These are phyloP conservation scores for Crotalus adamanteus DNA, from an alignment of 2,797 vertebrate species.

Conservation along the genomic window DNA sequence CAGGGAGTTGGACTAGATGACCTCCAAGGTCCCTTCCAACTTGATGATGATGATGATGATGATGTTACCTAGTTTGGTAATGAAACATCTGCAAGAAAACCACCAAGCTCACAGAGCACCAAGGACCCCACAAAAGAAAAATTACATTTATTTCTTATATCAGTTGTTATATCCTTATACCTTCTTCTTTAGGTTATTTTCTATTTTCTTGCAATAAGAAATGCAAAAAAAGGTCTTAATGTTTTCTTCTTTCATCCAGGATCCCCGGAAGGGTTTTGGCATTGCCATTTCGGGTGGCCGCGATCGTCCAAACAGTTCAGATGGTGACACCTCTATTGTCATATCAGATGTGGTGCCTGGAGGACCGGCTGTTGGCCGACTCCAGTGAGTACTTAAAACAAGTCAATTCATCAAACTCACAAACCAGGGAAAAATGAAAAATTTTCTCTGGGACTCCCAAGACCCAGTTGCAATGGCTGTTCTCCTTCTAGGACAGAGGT, in stretches of 20 bases:
- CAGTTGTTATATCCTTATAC: background rate
- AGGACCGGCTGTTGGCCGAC: conserved; percentile 84
- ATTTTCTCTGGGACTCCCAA: background rate
- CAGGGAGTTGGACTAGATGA: no score
- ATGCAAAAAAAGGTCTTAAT: background rate
- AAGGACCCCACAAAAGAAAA: background rate
- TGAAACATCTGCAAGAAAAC: background rate
- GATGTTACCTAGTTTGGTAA: background rate
- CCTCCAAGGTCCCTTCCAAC: no score
- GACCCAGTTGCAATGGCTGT: background rate
- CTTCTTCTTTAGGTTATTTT: background rate
- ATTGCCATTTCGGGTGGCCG: conserved; percentile 88
- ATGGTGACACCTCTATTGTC: conserved; percentile 77
- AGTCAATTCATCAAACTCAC: no score
- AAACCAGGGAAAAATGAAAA: background rate
- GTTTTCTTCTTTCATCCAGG: conserved; percentile 66
- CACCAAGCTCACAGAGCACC: no score
- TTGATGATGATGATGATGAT: no score
- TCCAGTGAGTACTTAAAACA: conserved; percentile 81
- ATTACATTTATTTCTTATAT: background rate
- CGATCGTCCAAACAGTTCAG: conserved; percentile 76
- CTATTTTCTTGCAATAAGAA: background rate
- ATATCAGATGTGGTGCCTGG: conserved; percentile 87
- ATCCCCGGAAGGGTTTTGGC: conserved; percentile 90
- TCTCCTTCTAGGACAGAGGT: background rate